Conservation (phyloP, 2,888 invertebrate species). For the Diarsia mendica region DNA sequence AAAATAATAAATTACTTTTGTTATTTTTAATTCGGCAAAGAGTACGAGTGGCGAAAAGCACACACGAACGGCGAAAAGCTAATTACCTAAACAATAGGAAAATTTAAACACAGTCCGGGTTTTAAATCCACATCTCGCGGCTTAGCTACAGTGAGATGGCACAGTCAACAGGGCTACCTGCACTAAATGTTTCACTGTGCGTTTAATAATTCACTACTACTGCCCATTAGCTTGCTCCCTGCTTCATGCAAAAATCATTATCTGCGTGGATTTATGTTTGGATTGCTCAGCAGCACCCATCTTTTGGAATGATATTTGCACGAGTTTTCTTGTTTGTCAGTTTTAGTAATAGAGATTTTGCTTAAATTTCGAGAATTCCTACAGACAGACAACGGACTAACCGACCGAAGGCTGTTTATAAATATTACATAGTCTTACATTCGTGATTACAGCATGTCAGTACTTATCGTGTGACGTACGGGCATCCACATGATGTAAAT, state of each 20-base stretch:
- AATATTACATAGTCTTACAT: neutral
- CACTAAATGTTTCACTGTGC: conserved; percentile 61
- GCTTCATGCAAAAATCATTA: conserved; percentile 62
- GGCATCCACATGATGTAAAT: neutral
- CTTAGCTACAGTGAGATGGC: conserved; percentile 31
- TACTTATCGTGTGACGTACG: neutral
- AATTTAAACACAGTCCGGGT: conserved; percentile 18
- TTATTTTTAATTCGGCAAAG: conserved; percentile 24
- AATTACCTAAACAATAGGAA: conserved; percentile 41
- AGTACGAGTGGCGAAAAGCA: conserved; percentile 10
- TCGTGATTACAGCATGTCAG: neutral
- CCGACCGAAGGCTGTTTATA: neutral
- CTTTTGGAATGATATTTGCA: conserved; percentile 5
- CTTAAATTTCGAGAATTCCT: neutral
- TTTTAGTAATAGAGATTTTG: neutral
- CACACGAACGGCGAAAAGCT: conserved; percentile 20
- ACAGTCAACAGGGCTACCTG: conserved; percentile 29
- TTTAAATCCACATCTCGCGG: conserved; percentile 31
- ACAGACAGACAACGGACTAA: neutral
- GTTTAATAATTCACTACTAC: conserved; percentile 64
- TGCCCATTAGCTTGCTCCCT: conserved; percentile 57
- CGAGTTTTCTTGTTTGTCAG: neutral
- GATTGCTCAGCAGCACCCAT: conserved; percentile 25
- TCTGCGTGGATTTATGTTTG: conserved; percentile 51
- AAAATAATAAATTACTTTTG: conserved; percentile 19